Percentiles rank a stretch among this genome's conserved stretches.
Evolutionary conservation across 2,113 vertebrate species (phyloP).

Genomic region (Heloderma charlesbogerti): DNA sequence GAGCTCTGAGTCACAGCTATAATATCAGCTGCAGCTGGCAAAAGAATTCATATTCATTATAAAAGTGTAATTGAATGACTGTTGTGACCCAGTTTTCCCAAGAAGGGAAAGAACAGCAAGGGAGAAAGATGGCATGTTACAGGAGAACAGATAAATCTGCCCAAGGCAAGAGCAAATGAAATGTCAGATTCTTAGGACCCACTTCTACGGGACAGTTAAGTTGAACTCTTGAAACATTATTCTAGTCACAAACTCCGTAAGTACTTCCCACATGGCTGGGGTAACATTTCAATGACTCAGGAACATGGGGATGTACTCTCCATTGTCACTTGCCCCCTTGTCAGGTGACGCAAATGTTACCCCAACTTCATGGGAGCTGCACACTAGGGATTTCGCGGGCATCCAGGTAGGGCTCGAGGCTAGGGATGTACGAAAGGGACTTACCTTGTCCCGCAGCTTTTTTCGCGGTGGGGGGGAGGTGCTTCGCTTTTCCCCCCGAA

Average conservation of each 20-base stretch:
- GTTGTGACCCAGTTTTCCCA: not conserved
- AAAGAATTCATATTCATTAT: slow-evolving; percentile 3
- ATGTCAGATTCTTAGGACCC: not conserved
- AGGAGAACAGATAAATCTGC: not conserved
- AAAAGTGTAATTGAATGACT: not conserved
- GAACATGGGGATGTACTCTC: too few species aligned
- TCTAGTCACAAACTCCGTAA: not conserved
- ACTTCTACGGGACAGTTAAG: not conserved
- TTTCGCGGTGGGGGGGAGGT: too few species aligned
- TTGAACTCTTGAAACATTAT: not conserved
- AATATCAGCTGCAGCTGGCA: not conserved
- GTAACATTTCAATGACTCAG: not conserved
- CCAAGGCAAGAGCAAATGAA: not conserved
- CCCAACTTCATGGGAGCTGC: not conserved
- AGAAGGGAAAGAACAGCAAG: not conserved
- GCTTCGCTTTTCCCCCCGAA: too few species aligned
- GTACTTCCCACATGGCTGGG: not conserved
- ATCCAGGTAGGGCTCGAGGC: too few species aligned
- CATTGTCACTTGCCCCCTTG: too few species aligned
- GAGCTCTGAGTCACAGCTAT: not conserved
- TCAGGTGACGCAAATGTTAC: not conserved
- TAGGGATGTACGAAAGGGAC: too few species aligned
- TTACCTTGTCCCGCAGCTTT: too few species aligned
- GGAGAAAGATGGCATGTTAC: rapidly evolving
- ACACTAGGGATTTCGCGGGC: too few species aligned